Conservation (phyloP, 2,888 invertebrate species). For the Rhingia campestris region DNA sequence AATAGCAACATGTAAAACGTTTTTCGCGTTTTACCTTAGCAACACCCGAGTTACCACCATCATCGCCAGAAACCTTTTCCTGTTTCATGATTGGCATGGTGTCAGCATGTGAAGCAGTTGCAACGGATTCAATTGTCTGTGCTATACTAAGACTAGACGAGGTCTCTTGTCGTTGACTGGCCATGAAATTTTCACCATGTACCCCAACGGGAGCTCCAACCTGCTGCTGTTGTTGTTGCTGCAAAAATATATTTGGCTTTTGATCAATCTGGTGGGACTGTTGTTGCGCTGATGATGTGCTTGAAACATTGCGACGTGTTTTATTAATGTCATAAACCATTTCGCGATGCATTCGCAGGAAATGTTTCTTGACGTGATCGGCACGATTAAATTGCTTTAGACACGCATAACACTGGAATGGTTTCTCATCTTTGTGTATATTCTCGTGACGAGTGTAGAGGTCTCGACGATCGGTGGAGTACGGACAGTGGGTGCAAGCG, state of each 20-base stretch:
- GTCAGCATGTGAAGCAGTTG: constrained; percentile 80
- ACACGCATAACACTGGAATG: constrained; percentile 96
- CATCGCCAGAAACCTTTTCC: constrained; percentile 80
- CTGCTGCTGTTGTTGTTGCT: constrained; percentile 77
- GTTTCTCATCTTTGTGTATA: constrained; percentile 96
- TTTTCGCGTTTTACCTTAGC: constrained; percentile 85
- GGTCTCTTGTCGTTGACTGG: constrained; percentile 81
- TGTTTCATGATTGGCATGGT: constrained; percentile 81
- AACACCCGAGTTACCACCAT: constrained; percentile 77
- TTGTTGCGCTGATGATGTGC: constrained; percentile 80
- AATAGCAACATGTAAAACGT: constrained; percentile 93
- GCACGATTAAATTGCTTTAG: constrained; percentile 96
- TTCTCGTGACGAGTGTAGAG: constrained; percentile 96
- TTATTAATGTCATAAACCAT: constrained; percentile 93
- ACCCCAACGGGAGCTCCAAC: constrained; percentile 44
- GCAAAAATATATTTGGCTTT: constrained; percentile 81
- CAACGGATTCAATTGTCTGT: constrained; percentile 82
- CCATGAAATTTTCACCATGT: constrained; percentile 77
- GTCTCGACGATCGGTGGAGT: constrained; percentile 95
- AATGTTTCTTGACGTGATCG: constrained; percentile 97
- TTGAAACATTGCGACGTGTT: constrained; percentile 85
- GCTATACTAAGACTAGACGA: constrained; percentile 82
- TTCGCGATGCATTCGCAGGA: constrained; percentile 95
- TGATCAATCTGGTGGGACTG: constrained; percentile 77
- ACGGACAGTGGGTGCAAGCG: constrained; percentile 93